Percentiles rank a stretch among this genome's conserved stretches.
Evolutionary conservation across 2,888 invertebrate genomes (phyloP).

Genomic region (Temnothorax ravouxi): DNA sequence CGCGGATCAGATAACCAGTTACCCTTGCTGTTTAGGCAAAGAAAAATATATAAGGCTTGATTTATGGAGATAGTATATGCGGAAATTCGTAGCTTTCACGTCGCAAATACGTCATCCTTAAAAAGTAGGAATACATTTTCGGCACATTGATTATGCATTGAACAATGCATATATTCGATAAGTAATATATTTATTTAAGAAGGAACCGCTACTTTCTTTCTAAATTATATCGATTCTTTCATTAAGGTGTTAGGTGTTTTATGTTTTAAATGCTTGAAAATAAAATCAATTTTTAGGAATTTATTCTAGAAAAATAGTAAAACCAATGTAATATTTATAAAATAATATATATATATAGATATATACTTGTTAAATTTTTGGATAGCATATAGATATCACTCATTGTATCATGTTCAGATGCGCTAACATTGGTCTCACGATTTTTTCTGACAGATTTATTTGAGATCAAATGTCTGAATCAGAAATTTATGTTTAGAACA

Average conservation of each 20-base stretch:
- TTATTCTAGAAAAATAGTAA: background rate
- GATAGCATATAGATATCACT: background rate
- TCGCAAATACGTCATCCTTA: conserved; percentile 9
- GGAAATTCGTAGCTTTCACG: background rate
- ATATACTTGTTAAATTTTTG: background rate
- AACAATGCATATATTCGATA: background rate
- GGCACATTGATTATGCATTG: background rate
- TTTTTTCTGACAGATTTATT: background rate
- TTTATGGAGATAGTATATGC: conserved; percentile 17
- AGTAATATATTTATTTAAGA: background rate
- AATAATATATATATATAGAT: background rate
- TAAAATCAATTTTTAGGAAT: background rate
- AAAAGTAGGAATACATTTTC: background rate
- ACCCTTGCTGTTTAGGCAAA: background rate
- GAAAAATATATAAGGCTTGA: conserved; percentile 9
- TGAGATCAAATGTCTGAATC: background rate
- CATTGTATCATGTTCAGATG: background rate
- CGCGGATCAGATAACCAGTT: conserved; percentile 22
- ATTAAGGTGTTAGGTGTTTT: background rate
- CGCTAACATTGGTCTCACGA: background rate
- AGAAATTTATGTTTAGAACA: background rate
- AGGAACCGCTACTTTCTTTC: background rate
- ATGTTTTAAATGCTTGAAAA: background rate
- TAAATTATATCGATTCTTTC: background rate
- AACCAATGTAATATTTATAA: background rate